Evolutionary conservation across 2,888 invertebrate genomes (phyloP), one percentile per base, ranked within the genome.

Genomic region (Liopterus haemorrhoidalis): DNA sequence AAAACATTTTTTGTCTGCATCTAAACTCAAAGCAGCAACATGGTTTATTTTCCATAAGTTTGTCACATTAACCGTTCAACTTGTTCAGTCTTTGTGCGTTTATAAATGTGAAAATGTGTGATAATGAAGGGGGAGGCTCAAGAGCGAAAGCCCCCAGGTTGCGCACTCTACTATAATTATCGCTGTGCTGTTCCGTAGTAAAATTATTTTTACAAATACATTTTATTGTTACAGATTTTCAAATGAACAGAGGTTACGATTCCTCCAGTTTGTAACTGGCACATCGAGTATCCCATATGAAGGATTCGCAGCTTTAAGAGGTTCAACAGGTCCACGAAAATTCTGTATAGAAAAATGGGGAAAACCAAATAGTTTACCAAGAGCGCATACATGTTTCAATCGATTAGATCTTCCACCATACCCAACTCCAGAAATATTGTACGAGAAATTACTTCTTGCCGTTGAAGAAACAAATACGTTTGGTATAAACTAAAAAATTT

Each of bases 311-410:
- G 95, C 95, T 2, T 71, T 97, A 44, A 76, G 96, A 28, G 97
- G 97, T 42, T 93, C 92, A 5, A 94, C 93, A 31, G 96, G 96
- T 1, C 94, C 94, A 25, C 76, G 95, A 11, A 86, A 93, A 58
- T 96, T 95, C 73, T 95, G 94, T 71, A 88, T 95, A 57, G 95
- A 96, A 69, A 93, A 94, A 65, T 95, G 94, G 94, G 95, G 95
- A 50, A 87, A 91, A 64, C 85, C 89, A 21, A 90, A 92, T 66
- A 91, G 92, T 58, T 75, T 95, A 58, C 95, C 94, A 16, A 79
- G 94, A 54, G 95, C 96, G 1, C 96, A 97, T 70, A 96, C 96
- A 3, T 97, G 96, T 72, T 97, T 97, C 75, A 97, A 97, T 74
- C 79, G 96, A 15, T 75, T 97, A 59, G 96, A 97, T 71, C 76